Base-by-base conservation (phyloP, 2,797 vertebrate genomes). In the Protonibea diacanthus region DNA sequence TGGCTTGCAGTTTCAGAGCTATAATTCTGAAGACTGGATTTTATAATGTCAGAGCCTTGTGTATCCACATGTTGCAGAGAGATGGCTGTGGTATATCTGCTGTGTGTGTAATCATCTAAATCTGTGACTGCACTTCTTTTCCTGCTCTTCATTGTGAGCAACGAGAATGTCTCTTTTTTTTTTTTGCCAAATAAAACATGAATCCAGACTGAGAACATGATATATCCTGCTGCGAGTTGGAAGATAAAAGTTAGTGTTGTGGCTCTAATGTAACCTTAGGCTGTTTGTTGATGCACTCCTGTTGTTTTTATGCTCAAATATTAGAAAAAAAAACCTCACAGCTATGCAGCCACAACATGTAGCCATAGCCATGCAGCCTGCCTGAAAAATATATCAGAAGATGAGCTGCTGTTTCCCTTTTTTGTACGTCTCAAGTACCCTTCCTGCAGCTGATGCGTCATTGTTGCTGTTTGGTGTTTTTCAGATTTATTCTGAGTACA, bases 11-110 rank as follows among this genome's bases (percentile, higher is more conserved):
- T 78, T 60, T 83, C 70, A 65, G 33, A 67, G 72, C 81, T 70
- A 42, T 53, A 66, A 51, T 76, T 74, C 52, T 78, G 60, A 67
- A 65, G 76, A 69, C 20, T 33, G 66, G 72, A 58, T 79, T 77
- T 80, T 74, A 80, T 84, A 83, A 88, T 76, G 81, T 85, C 85
- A 78, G n/a, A 60, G 64, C 53, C 65, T 58, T 74, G 60, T 82
- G 75, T 73, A 49, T 75, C 73, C 84, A 62, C 71, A 65, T 60
- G 78, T 78, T 59, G 55, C 71, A 52, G 56, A 1, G 42, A 79
- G 78, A 74, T 59, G 68, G 61, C 53, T 78, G 62, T 25, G 53
- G 58, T 58, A 60, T 61, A 63, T 73, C 48, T 71, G 20, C 25
- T 33, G 27, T 18, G 45, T 56, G 69, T 74, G 66, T 71, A 61